Percentiles rank a stretch among this genome's conserved stretches.
phyloP scores from a whole-genome alignment of 1,140 invertebrate genomes.

The Drosophila sp. region DNA sequence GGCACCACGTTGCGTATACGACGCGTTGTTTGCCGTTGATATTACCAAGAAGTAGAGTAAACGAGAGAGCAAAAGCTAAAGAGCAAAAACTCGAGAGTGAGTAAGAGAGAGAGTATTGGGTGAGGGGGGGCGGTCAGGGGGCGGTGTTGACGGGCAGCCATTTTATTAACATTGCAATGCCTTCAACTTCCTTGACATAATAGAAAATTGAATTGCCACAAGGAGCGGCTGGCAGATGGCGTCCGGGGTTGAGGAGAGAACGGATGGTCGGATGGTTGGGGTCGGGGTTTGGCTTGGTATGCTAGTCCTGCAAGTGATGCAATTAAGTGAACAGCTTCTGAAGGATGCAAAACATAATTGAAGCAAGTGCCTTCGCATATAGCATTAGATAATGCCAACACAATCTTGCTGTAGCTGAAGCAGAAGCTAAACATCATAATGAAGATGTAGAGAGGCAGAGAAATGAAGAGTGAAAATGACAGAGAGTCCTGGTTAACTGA shows the following conservation, averaged over 20 bases:
- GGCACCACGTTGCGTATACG: conserved; percentile 74
- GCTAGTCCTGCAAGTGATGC: conserved; percentile 54
- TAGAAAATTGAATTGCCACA: conserved; percentile 79
- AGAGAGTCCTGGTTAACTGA: neutral
- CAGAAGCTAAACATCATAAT: neutral
- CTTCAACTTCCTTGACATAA: conserved; percentile 74
- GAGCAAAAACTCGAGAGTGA: neutral
- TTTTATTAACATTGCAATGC: conserved; percentile 80
- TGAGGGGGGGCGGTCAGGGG: neutral
- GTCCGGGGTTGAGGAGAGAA: neutral
- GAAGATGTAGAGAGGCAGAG: conserved; percentile 9
- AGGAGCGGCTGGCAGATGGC: conserved; percentile 16
- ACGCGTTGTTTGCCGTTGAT: conserved; percentile 28
- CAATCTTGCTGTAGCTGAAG: neutral
- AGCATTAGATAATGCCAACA: conserved; percentile 39
- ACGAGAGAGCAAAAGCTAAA: neutral
- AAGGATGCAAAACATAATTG: conserved; percentile 71
- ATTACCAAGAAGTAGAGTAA: conserved; percentile 9
- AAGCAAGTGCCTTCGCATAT: conserved; percentile 42
- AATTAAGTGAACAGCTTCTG: conserved; percentile 69
- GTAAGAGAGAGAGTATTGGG: neutral
- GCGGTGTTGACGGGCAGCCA: conserved; percentile 24
- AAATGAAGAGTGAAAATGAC: conserved; percentile 5
- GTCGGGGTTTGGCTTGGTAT: conserved; percentile 12
- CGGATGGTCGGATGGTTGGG: neutral